A percentile compares a stretch with the other conserved stretches of the same genome.
Conservation (phyloP, 2,113 vertebrate genomes). For the Mormyrus lacerda region DNA sequence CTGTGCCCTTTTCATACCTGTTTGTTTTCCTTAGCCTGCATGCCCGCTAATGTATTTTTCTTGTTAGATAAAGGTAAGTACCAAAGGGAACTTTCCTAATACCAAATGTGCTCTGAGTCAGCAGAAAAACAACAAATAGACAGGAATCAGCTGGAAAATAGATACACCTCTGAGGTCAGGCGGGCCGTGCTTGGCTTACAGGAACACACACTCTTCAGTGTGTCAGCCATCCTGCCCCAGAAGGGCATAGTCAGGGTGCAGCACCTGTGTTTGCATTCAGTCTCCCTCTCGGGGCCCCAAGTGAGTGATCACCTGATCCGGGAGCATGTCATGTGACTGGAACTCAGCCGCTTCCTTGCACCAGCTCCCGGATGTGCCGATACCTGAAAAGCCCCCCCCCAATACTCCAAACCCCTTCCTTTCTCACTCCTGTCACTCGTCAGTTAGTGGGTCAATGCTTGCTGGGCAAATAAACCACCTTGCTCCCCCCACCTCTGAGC, state of each 20-base stretch:
- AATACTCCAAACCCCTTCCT: neutral
- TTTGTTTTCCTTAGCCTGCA: conserved; percentile 44
- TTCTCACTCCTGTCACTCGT: neutral
- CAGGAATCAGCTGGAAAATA: conserved; percentile 25
- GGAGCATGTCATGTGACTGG: neutral
- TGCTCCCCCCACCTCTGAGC: neutral
- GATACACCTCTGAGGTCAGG: conserved; percentile 13
- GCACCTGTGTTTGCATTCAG: conserved; percentile 17
- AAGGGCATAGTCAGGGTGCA: conserved; percentile 1
- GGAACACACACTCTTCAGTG: conserved; percentile 1
- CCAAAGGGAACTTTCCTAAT: conserved; percentile 39
- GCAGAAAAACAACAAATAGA: conserved; percentile 13
- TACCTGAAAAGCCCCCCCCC: neutral
- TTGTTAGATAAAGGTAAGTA: conserved; percentile 34
- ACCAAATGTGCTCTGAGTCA: conserved; percentile 31
- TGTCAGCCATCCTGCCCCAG: neutral
- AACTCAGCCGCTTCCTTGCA: neutral
- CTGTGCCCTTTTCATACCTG: conserved; percentile 30
- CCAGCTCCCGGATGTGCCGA: neutral
- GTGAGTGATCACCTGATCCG: neutral
- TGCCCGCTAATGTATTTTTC: conserved; percentile 19
- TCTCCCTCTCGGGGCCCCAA: neutral
- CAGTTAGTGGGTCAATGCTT: neutral
- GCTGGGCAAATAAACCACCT: neutral
- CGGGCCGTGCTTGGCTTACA: conserved; percentile 10